phyloP scores from a whole-genome alignment of 2,888 invertebrate genomes.

The Fragum whitleyi region DNA sequence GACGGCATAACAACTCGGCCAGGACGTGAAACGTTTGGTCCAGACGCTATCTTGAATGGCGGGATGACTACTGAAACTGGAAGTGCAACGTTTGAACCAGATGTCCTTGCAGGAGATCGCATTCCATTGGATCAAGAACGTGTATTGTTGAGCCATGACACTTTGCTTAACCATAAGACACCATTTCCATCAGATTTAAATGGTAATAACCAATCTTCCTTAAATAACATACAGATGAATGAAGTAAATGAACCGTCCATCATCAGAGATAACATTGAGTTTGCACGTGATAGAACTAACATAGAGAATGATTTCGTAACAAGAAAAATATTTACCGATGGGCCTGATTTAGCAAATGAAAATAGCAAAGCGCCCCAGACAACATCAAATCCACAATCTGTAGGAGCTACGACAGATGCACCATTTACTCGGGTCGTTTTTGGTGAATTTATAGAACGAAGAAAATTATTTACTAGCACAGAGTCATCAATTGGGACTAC shows the following conservation, averaged over 20 bases:
- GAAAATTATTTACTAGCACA: background rate
- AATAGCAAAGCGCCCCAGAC: background rate
- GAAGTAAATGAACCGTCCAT: background rate
- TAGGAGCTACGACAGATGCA: background rate
- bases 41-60: too few relatives aligned
- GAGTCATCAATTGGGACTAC: background rate
- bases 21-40: too few relatives aligned
- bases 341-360: background rate
- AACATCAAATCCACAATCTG: background rate
- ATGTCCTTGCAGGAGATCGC: background rate
- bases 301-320: background rate
- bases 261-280: background rate
- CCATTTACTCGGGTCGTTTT: background rate
- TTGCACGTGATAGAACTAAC: background rate
- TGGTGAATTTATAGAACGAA: background rate
- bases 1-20: background rate
- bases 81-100: background rate
- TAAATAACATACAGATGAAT: background rate
- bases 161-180: too few relatives aligned
- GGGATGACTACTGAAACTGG: too few relatives aligned
- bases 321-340: background rate
- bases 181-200: too few relatives aligned
- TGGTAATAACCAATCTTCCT: background rate
- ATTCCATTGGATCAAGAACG: background rate
- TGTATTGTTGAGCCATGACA: background rate